These are phyloP conservation scores for Aricia artaxerxes DNA, from an alignment of 2,888 invertebrate genomes.

Conservation along the genomic window DNA sequence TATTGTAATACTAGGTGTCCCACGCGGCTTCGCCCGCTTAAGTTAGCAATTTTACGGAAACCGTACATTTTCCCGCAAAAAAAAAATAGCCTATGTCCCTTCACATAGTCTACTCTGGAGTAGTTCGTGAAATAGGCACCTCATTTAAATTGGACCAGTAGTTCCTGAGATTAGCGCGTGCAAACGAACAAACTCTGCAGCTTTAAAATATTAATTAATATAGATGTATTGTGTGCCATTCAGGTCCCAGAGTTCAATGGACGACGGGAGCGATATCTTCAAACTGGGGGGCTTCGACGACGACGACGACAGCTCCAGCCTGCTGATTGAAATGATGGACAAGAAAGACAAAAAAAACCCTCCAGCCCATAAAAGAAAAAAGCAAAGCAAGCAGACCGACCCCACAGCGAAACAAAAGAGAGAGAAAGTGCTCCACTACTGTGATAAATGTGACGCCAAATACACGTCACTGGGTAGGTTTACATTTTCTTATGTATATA, in stretches of 20 bases:
- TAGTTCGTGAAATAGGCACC: too few species aligned
- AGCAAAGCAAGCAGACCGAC: conserved; percentile 20
- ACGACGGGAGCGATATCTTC: conserved; percentile 39
- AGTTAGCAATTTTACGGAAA: too few species aligned
- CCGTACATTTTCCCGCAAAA: too few species aligned
- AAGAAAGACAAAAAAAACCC: conserved; percentile 36
- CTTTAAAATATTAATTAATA: too few species aligned
- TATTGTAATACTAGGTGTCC: too few species aligned
- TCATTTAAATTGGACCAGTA: too few species aligned
- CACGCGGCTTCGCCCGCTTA: too few species aligned
- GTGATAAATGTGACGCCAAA: conserved; percentile 68
- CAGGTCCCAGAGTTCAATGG: conserved; percentile 42
- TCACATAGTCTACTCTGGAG: too few species aligned
- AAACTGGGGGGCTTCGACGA: conserved; percentile 55
- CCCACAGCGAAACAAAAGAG: conserved; percentile 41
- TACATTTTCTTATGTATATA: conserved; percentile 32
- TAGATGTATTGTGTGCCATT: neutral
- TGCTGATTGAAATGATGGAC: neutral
- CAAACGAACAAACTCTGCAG: too few species aligned
- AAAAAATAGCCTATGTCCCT: too few species aligned
- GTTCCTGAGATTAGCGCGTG: too few species aligned
- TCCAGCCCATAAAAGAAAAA: conserved; percentile 34
- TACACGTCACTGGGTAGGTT: conserved; percentile 60
- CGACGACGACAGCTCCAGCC: conserved; percentile 48
- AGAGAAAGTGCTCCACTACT: conserved; percentile 59